phyloP scores from a whole-genome alignment of 2,113 vertebrate species.

The Falcunculus frontatus region DNA sequence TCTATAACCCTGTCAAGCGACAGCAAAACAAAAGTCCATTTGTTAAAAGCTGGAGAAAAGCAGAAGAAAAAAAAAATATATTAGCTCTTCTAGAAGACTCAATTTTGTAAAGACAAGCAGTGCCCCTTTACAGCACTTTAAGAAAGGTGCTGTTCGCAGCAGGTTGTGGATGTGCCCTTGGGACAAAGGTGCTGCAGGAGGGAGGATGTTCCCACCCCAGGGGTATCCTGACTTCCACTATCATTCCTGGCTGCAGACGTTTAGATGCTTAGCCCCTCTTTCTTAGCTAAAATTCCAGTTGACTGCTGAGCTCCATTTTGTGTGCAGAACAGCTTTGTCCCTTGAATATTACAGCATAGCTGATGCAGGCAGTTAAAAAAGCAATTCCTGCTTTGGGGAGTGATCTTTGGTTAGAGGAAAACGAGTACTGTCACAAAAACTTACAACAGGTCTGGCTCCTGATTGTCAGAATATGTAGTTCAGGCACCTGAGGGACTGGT shows the following conservation, averaged over 20 bases:
- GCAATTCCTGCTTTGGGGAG: background rate
- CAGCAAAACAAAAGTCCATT: background rate
- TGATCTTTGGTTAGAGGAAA: background rate
- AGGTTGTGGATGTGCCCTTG: background rate
- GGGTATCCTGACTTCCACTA: accelerated
- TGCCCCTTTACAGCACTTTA: accelerated
- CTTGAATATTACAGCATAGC: background rate
- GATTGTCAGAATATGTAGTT: background rate
- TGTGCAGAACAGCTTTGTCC: background rate
- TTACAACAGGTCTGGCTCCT: background rate
- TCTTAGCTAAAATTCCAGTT: background rate
- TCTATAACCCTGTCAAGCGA: background rate
- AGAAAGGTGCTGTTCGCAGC: background rate
- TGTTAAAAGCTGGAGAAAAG: background rate
- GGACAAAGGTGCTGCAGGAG: background rate
- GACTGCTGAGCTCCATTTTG: background rate
- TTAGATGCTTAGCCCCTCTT: background rate
- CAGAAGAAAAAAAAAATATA: too few species aligned
- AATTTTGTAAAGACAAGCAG: background rate
- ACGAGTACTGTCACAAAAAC: background rate
- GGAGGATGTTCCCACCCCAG: background rate
- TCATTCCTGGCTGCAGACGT: background rate
- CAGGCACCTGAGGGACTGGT: background rate
- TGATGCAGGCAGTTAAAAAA: background rate
- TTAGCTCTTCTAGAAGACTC: background rate